A percentile compares a stretch with the other conserved stretches of the same genome.
These are phyloP conservation scores for Penaeus monodon DNA, from an alignment of 2,888 invertebrate genomes.

Conservation along the genomic window DNA sequence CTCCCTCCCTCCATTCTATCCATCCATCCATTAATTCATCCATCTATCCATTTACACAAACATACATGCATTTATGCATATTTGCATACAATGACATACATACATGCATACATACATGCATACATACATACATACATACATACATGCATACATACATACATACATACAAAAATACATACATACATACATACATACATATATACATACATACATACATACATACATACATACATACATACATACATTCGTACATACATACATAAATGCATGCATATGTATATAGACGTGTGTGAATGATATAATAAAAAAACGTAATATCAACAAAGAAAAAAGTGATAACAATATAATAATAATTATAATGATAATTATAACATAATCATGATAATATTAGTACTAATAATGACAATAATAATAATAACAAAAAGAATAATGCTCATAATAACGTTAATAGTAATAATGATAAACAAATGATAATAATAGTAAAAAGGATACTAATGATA, in stretches of 20 bases:
- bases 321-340: too few relatives aligned
- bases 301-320: too few relatives aligned
- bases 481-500: too few relatives aligned
- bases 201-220: background rate
- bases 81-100: background rate
- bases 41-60: slow-evolving; percentile 13
- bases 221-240: background rate
- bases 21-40: slow-evolving; percentile 18
- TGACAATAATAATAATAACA: too few relatives aligned
- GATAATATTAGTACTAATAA: too few relatives aligned
- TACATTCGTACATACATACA: background rate
- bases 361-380: too few relatives aligned
- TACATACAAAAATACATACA: background rate
- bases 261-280: background rate
- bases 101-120: background rate
- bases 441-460: too few relatives aligned
- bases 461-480: too few relatives aligned
- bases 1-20: background rate
- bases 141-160: background rate
- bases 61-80: slow-evolving; percentile 7
- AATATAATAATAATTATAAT: too few relatives aligned
- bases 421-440: too few relatives aligned
- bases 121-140: background rate
- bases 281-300: too few relatives aligned
- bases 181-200: background rate